These are phyloP conservation scores for Probosciger aterrimus DNA, from an alignment of 2,113 vertebrate species.

Conservation along the genomic window DNA sequence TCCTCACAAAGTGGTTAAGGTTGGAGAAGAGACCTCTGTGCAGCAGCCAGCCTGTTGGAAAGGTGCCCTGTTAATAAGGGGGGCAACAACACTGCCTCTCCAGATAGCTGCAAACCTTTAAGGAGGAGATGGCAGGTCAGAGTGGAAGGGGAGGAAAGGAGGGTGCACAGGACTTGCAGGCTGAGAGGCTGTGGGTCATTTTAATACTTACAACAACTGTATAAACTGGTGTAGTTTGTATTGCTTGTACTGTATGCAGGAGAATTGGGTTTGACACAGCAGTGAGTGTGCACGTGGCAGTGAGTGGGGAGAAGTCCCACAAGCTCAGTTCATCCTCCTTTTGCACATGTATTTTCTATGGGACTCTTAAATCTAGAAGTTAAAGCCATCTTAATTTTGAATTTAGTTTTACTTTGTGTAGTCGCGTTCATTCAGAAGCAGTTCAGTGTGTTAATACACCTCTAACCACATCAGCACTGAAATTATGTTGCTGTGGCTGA, in stretches of 20 bases:
- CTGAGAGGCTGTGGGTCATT: background rate
- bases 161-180: background rate
- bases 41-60: background rate
- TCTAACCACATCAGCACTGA: fast-evolving
- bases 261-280: background rate
- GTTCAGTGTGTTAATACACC: fast-evolving
- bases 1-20: background rate
- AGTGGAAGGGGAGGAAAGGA: background rate
- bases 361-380: background rate
- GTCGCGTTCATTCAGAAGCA: background rate
- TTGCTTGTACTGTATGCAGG: too few relatives aligned
- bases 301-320: background rate
- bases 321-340: background rate
- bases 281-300: fast-evolving
- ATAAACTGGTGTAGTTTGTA: background rate
- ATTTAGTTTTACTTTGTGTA: background rate
- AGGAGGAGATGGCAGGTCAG: background rate
- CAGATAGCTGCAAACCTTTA: background rate
- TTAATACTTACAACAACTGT: background rate
- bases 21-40: background rate
- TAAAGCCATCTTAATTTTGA: background rate
- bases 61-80: background rate
- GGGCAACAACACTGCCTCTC: fast-evolving
- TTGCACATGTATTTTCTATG: background rate
- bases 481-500: fast-evolving